Evolutionary conservation across 2,797 vertebrate species (phyloP).

Genomic region (Poeciliopsis presidionis): DNA sequence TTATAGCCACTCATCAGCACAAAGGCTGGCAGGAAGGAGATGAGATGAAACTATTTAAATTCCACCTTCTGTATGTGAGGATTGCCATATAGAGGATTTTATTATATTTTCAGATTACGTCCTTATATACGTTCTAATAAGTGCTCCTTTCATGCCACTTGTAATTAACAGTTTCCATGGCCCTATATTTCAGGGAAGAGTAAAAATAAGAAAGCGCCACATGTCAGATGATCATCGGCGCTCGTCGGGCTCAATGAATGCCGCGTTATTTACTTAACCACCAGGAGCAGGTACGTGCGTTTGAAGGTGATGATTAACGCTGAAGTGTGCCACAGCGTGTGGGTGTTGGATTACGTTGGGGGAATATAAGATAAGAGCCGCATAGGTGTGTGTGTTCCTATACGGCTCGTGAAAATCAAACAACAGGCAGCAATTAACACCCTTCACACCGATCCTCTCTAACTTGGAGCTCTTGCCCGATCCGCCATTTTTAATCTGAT

Average conservation of each 20-base stretch:
- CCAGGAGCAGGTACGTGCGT: not conserved
- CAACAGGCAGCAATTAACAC: not conserved
- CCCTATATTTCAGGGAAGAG: not conserved
- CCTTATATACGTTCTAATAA: not conserved
- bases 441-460: not conserved
- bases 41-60: not conserved
- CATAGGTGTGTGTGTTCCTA: not conserved
- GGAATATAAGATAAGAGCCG: not conserved
- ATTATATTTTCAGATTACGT: not conserved
- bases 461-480: not conserved
- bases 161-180: not conserved
- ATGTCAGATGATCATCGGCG: not conserved
- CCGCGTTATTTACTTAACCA: not conserved
- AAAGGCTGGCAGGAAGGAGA: not conserved
- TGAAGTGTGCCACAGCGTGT: not conserved
- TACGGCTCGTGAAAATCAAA: not conserved
- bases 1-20: not conserved
- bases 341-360: slow-evolving; percentile 1
- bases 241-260: not conserved
- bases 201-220: slow-evolving; percentile 1
- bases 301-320: not conserved
- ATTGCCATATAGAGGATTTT: not conserved
- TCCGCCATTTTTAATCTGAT: not conserved
- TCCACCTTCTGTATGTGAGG: not conserved
- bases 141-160: not conserved